phyloP scores from a whole-genome alignment of 1,140 invertebrate genomes.

The Tetraneura akinire region DNA sequence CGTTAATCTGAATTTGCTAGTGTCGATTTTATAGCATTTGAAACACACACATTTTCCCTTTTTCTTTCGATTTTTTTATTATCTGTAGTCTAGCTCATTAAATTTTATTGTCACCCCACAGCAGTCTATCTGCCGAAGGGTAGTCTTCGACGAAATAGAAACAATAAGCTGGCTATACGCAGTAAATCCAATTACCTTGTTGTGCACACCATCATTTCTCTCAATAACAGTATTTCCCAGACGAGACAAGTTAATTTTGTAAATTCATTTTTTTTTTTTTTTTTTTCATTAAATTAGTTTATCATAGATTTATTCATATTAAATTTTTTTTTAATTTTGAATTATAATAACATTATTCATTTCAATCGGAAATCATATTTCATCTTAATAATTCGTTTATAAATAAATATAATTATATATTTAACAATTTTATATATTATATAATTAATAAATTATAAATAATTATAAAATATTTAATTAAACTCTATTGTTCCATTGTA shows the following conservation, averaged over 20 bases:
- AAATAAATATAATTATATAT: no score
- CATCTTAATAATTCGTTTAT: no score
- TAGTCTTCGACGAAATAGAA: neutral
- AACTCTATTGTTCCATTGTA: no score
- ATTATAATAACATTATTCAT: neutral
- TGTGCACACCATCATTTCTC: neutral
- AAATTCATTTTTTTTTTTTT: constrained; percentile 14
- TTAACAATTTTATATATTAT: no score
- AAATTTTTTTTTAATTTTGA: neutral
- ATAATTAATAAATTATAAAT: no score
- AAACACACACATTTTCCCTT: neutral
- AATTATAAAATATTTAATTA: no score
- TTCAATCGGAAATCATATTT: no score
- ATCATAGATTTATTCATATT: neutral
- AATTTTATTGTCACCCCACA: constrained; percentile 18
- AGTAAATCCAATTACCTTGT: constrained; percentile 27
- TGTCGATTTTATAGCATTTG: constrained; percentile 15
- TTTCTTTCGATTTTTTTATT: constrained; percentile 18
- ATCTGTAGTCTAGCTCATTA: constrained; percentile 31
- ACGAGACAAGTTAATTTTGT: neutral
- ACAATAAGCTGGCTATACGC: constrained; percentile 9
- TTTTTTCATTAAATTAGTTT: neutral
- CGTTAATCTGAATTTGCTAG: constrained; percentile 12
- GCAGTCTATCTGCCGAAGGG: neutral
- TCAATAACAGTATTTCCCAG: neutral